These are phyloP conservation scores for Zaprionus ornatus DNA, from an alignment of 1,140 invertebrate species.

Conservation along the genomic window DNA sequence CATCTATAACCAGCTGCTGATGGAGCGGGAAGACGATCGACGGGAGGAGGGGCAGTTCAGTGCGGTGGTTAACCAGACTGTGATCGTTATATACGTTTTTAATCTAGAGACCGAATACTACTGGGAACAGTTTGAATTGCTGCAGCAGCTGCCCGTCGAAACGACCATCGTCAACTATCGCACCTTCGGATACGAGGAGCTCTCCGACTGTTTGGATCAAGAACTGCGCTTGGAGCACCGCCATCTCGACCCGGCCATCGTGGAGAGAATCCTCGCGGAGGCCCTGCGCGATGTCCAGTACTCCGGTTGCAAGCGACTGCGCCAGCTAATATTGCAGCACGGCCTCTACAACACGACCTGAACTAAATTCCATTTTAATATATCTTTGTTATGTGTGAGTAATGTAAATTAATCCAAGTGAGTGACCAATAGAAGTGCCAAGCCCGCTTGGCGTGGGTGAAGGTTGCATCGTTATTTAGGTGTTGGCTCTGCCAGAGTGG, in stretches of 20 bases:
- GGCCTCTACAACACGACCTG: constrained; percentile 14
- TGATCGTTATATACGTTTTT: constrained; percentile 69
- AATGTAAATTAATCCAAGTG: constrained; percentile 10
- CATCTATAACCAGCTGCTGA: constrained; percentile 57
- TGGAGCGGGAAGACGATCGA: constrained; percentile 40
- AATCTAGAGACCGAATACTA: constrained; percentile 49
- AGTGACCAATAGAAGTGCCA: neutral
- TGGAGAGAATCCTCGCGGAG: constrained; percentile 34
- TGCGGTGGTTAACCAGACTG: constrained; percentile 45
- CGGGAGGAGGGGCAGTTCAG: no score
- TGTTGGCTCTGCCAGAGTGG: no score
- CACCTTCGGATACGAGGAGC: constrained; percentile 46
- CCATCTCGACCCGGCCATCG: constrained; percentile 13
- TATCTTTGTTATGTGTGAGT: neutral
- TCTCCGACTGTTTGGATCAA: constrained; percentile 57
- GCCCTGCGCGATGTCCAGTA: constrained; percentile 26
- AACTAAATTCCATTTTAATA: neutral
- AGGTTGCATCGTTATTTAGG: neutral
- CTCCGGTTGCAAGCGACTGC: constrained; percentile 59
- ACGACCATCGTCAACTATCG: constrained; percentile 60
- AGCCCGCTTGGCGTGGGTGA: neutral
- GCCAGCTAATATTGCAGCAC: constrained; percentile 26
- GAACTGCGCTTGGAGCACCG: constrained; percentile 47
- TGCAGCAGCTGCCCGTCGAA: constrained; percentile 64
- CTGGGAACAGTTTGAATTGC: constrained; percentile 56